A percentile compares a stretch with the other conserved stretches of the same genome.
Conservation (phyloP, 2,888 invertebrate species). For the Aleiodes alternator region DNA sequence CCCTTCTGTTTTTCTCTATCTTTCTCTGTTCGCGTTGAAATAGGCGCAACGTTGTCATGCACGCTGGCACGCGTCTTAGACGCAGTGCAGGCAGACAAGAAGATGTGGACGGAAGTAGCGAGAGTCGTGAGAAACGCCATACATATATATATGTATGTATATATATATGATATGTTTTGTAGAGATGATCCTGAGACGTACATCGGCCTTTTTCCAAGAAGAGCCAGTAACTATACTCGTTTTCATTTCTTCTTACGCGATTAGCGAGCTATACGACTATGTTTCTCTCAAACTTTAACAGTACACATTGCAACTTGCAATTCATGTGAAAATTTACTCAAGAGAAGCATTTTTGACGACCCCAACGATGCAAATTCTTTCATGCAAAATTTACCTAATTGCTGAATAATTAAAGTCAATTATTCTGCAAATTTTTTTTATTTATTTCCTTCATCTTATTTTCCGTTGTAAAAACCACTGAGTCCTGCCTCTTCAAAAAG, state of each 20-base stretch:
- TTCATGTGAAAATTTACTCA: conserved; percentile 26
- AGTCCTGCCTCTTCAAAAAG: background rate
- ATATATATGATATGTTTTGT: conserved; percentile 46
- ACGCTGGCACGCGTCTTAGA: conserved; percentile 23
- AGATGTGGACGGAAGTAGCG: conserved; percentile 59
- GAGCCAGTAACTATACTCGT: conserved; percentile 62
- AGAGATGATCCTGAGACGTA: conserved; percentile 22
- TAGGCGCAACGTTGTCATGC: background rate
- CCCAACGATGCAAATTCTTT: conserved; percentile 35
- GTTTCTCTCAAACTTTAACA: too few species aligned
- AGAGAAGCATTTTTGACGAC: conserved; percentile 37
- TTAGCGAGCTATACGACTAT: conserved; percentile 57
- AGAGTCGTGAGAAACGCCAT: conserved; percentile 39
- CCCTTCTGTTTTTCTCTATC: conserved; percentile 33
- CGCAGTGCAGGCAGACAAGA: conserved; percentile 47
- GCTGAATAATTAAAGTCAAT: background rate
- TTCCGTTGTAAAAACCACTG: background rate
- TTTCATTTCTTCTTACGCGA: conserved; percentile 73
- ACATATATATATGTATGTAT: conserved; percentile 30
- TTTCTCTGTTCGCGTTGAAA: conserved; percentile 1
- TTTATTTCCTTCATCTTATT: background rate
- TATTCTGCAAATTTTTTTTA: background rate
- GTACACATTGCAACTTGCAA: background rate
- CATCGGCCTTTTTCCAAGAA: conserved; percentile 61
- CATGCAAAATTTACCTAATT: conserved; percentile 23